These are phyloP conservation scores for Nasua narica DNA, from an alignment of 2,797 vertebrate genomes.

Conservation along the genomic window DNA sequence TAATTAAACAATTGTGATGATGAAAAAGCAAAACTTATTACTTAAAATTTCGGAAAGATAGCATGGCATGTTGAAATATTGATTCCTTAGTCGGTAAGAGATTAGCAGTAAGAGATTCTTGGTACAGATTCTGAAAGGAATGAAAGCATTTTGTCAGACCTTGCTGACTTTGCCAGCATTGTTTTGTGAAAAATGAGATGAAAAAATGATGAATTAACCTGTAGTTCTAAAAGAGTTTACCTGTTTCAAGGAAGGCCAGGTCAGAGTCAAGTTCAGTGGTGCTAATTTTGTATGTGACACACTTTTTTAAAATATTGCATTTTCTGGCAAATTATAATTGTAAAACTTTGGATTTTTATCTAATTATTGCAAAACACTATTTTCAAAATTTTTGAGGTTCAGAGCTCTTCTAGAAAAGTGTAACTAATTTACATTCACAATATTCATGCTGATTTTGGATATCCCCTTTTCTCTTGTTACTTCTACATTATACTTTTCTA, in stretches of 20 bases:
- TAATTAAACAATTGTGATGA: slow-evolving; percentile 36
- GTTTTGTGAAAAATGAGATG: neutral
- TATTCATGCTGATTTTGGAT: neutral
- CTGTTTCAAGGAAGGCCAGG: neutral
- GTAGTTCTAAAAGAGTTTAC: neutral
- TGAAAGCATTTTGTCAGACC: neutral
- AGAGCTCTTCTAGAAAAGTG: neutral
- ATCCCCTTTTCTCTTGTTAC: neutral
- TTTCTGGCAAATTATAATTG: neutral
- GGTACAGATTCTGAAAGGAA: neutral
- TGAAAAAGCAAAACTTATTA: neutral
- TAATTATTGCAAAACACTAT: neutral
- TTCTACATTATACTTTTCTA: neutral
- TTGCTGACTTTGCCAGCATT: neutral
- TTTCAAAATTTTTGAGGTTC: neutral
- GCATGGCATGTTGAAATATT: neutral
- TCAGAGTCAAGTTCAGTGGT: neutral
- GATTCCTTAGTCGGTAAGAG: neutral
- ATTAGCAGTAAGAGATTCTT: neutral
- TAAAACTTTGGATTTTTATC: neutral
- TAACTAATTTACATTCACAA: neutral
- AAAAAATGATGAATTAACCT: neutral
- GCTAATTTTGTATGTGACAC: neutral
- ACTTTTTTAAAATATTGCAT: neutral
- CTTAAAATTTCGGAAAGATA: slow-evolving; percentile 21